These are phyloP conservation scores for Sebastes hubbsi DNA, from an alignment of 2,797 vertebrate genomes.

Conservation along the genomic window DNA sequence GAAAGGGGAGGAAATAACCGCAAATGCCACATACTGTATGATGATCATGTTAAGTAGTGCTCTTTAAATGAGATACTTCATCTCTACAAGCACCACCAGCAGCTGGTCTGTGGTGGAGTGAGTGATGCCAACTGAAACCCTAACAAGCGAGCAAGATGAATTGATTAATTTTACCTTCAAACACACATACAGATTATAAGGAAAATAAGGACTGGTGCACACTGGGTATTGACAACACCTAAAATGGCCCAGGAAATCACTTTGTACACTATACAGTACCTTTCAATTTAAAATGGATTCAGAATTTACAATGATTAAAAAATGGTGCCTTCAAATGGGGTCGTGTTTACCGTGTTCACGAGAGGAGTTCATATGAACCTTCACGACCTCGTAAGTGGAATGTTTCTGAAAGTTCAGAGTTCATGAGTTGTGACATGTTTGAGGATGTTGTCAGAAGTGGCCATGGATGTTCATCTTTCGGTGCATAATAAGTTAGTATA, in stretches of 20 bases:
- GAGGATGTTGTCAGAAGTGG: accelerated
- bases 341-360: no score
- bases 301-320: neutral
- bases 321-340: no score
- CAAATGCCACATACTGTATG: neutral
- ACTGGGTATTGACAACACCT: neutral
- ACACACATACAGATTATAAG: neutral
- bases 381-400: no score
- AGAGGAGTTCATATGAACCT: accelerated
- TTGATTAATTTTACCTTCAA: neutral
- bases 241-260: neutral
- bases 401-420: no score
- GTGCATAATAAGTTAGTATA: no score
- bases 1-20: neutral
- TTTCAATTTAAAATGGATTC: neutral
- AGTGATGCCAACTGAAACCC: neutral
- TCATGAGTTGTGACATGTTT: no score
- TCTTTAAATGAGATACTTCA: slow-evolving; percentile 1
- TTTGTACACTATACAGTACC: neutral
- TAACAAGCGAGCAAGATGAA: neutral
- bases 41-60: neutral
- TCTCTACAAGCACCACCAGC: neutral
- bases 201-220: neutral
- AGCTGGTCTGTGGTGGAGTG: neutral
- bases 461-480: no score